A percentile compares a stretch with the other conserved stretches of the same genome.
These are phyloP conservation scores for Lordiphosa fenestrarum DNA, from an alignment of 2,888 invertebrate species.

Conservation along the genomic window DNA sequence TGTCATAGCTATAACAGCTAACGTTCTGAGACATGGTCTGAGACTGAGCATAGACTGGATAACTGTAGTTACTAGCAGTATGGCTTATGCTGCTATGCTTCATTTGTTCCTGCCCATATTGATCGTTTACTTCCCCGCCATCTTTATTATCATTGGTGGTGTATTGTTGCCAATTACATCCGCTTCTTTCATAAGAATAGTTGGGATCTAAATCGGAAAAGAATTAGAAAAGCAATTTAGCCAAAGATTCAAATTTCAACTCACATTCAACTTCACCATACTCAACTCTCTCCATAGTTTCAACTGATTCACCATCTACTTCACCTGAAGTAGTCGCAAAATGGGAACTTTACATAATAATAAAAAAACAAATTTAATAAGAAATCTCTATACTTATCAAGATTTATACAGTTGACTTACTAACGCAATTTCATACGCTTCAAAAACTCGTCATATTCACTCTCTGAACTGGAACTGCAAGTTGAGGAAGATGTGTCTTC, in stretches of 20 bases:
- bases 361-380: fast-evolving
- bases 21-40: neutral
- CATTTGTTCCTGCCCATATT: neutral
- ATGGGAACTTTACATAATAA: conserved; percentile 9
- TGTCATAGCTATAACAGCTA: conserved; percentile 3
- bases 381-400: neutral
- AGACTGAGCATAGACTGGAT: neutral
- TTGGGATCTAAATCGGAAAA: too few relatives aligned
- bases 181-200: too few relatives aligned
- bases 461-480: neutral
- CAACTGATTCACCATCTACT: neutral
- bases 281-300: conserved; percentile 5
- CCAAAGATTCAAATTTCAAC: neutral
- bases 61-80: neutral
- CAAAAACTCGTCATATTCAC: conserved; percentile 4
- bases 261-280: conserved; percentile 16
- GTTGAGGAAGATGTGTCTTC: neutral
- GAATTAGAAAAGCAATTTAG: too few relatives aligned
- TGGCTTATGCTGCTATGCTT: too few relatives aligned
- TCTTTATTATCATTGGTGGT: too few relatives aligned
- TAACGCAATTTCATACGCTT: conserved; percentile 16
- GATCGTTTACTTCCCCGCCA: too few relatives aligned
- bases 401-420: conserved; percentile 14
- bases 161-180: too few relatives aligned
- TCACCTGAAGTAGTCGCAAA: conserved; percentile 14